Conservation (phyloP, 2,113 vertebrate genomes). For the Bubalus kerabau region DNA sequence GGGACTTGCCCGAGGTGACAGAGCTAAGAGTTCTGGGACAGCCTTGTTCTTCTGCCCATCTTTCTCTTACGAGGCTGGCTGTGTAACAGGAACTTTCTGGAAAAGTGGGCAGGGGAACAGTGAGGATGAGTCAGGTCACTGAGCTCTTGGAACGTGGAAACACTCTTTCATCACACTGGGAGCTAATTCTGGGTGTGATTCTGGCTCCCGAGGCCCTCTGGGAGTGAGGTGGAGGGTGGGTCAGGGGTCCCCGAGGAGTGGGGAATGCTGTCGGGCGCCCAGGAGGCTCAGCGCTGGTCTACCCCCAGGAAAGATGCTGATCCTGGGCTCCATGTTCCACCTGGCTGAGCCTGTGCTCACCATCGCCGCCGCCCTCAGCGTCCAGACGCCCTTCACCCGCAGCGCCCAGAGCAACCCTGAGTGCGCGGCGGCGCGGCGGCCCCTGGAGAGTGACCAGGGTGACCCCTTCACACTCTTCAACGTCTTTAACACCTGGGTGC, state of each 20-base stretch:
- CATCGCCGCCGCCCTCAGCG: constrained; percentile 86
- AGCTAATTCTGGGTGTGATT: neutral
- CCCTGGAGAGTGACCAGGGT: constrained; percentile 89
- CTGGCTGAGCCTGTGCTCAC: constrained; percentile 89
- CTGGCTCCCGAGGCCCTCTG: neutral
- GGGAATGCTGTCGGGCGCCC: accelerated
- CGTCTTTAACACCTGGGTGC: constrained; percentile 91
- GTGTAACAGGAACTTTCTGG: neutral
- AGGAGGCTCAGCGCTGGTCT: neutral
- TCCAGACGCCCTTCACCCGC: constrained; percentile 90
- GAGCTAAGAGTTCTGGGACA: neutral
- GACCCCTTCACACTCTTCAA: constrained; percentile 93
- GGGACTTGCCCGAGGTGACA: neutral
- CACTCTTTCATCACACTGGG: neutral
- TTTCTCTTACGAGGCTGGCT: neutral
- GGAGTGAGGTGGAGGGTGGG: accelerated
- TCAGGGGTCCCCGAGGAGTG: neutral
- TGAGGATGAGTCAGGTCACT: neutral
- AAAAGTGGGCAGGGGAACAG: neutral
- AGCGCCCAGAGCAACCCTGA: constrained; percentile 83
- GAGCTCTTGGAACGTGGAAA: neutral
- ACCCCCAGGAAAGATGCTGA: constrained; percentile 89
- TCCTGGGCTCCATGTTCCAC: constrained; percentile 87
- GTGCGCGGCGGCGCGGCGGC: constrained; percentile 78
- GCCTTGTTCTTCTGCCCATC: neutral